Evolutionary conservation across 1,140 invertebrate species (phyloP), one percentile per base, ranked within the genome.

Genomic region (Drosophila bocki): DNA sequence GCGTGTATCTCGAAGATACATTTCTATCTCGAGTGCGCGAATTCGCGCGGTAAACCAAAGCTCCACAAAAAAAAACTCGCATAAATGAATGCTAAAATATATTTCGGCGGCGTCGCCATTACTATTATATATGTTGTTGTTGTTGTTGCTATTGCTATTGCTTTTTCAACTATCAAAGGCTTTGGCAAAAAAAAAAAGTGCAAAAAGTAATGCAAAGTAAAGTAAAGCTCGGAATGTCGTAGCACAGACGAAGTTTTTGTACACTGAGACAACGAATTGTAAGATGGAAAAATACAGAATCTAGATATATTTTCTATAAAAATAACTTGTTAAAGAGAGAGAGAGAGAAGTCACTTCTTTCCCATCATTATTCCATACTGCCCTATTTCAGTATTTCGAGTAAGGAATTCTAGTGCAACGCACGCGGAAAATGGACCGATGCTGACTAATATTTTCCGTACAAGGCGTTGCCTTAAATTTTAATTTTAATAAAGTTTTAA

Each of bases 1-100:
- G 80, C 84, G 76, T 88, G 72, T 84, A 84, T 87, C 83, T 80
- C 57, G 45, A 77, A 82, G 83, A 82, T 87, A 87, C 83, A 88
- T 87, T 87, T 88, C 82, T 82, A 79, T 67, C 75, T 72, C 62
- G 50, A 87, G 71, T 72, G 83, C 82, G 75, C 79, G 65, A 79
- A 78, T 59, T 87, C 59, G 72, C 84, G 84, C 80, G 83, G 83
- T 71, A 86, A 87, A 71, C 62, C 72, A 67, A 70, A 85, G 64
- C 50, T 42, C 33, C 8, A 60, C 3, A 19, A 64, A 57, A 48
- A 71, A 58, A 78, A 64, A 59, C 48, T 82, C 76, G 84, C 80
- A 87, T 88, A 87, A 84, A 87, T 87, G 80, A 87, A 87, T 87
- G 77, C 85, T 83, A 80, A 87, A 88, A 88, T 78, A 81, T 80